Percentiles rank a stretch among this genome's conserved stretches.
These are phyloP conservation scores for Hyperoplus lanceolatus DNA, from an alignment of 2,797 vertebrate genomes.

Conservation along the genomic window DNA sequence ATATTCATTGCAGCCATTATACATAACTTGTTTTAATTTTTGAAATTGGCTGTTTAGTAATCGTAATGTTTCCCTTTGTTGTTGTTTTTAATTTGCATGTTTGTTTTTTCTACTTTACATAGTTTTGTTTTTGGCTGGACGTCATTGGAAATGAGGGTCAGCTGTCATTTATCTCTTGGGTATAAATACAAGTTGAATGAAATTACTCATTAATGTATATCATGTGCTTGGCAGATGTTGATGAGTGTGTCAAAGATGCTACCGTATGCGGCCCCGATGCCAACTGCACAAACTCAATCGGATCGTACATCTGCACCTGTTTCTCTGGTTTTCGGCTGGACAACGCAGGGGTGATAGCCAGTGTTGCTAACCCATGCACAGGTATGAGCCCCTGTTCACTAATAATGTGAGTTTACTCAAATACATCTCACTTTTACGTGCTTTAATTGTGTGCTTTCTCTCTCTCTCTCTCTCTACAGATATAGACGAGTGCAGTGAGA, in stretches of 20 bases:
- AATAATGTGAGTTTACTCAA: background rate
- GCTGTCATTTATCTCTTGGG: no score
- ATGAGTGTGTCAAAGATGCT: constrained; percentile 52
- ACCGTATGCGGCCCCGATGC: constrained; percentile 64
- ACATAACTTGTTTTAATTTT: no score
- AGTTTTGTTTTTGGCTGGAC: no score
- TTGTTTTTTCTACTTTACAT: no score
- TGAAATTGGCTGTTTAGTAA: no score
- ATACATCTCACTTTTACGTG: background rate
- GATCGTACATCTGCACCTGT: constrained; percentile 66
- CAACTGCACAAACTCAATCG: constrained; percentile 70
- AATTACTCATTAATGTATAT: background rate
- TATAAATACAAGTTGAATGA: no score
- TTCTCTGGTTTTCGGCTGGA: constrained; percentile 41
- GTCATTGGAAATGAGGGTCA: no score
- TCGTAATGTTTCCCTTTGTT: no score
- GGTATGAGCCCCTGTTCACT: constrained; percentile 32
- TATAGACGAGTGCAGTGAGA: constrained; percentile 74
- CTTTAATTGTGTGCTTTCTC: background rate
- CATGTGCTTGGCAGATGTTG: constrained; percentile 52
- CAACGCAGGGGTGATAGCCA: constrained; percentile 32
- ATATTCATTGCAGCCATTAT: no score
- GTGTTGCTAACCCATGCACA: constrained; percentile 60
- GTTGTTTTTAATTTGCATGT: no score
- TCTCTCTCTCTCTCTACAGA: constrained; percentile 59